These are phyloP conservation scores for Eupithecia pulchellata DNA, from an alignment of 2,888 invertebrate genomes.

Conservation along the genomic window DNA sequence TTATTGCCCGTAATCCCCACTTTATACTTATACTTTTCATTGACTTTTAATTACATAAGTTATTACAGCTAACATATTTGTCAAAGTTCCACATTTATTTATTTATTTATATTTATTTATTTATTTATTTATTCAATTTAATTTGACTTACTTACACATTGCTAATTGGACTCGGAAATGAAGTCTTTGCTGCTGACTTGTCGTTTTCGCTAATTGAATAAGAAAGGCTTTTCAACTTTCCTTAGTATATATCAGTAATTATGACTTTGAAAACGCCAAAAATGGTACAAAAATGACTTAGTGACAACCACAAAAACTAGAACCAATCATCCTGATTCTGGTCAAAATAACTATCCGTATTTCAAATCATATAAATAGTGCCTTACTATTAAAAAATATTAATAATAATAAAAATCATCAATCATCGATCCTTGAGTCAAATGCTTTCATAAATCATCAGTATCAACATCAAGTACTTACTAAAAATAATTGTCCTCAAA, in stretches of 20 bases:
- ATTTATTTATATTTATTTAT: too few relatives aligned
- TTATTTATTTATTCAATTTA: too few relatives aligned
- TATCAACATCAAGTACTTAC: not conserved
- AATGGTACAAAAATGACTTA: too few relatives aligned
- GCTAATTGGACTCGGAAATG: constrained; percentile 67
- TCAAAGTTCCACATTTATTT: constrained; percentile 66
- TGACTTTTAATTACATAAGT: too few relatives aligned
- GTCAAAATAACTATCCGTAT: not conserved
- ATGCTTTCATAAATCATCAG: not conserved
- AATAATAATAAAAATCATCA: not conserved
- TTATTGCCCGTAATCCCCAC: too few relatives aligned
- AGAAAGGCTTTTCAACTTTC: constrained; percentile 43
- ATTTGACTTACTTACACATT: too few relatives aligned
- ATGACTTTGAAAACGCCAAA: not conserved
- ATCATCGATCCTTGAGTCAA: not conserved
- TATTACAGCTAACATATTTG: constrained; percentile 22
- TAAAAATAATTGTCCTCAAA: not conserved
- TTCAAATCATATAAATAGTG: not conserved
- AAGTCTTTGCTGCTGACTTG: constrained; percentile 52
- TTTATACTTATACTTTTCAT: too few relatives aligned
- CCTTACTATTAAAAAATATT: not conserved
- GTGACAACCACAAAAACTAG: not conserved
- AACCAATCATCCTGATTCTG: not conserved
- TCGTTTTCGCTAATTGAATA: constrained; percentile 45
- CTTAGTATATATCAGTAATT: constrained; percentile 14